phyloP scores from a whole-genome alignment of 1,140 invertebrate species.

The Dinoponera quadriceps region DNA sequence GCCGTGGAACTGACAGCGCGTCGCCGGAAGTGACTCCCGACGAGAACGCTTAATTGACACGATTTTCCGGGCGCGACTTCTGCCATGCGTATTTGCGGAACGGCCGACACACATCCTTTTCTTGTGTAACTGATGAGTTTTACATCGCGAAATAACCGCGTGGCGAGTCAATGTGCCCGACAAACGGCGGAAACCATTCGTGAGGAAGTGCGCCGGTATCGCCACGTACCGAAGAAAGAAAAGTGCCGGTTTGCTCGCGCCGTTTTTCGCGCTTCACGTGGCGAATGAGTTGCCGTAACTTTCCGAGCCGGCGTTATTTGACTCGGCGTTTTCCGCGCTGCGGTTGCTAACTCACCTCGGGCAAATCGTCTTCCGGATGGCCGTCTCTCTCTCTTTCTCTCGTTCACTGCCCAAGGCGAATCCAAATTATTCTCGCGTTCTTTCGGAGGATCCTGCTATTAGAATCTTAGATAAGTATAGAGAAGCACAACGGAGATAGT shows the following conservation, averaged over 20 bases:
- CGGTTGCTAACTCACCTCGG: constrained; percentile 46
- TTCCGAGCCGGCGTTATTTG: constrained; percentile 72
- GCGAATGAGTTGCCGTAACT: constrained; percentile 66
- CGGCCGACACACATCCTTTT: too few species aligned
- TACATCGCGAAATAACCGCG: too few species aligned
- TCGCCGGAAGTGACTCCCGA: not conserved
- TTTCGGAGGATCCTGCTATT: constrained; percentile 27
- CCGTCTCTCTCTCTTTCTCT: not conserved
- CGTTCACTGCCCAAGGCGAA: constrained; percentile 48
- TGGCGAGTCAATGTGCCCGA: too few species aligned
- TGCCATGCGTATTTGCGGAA: too few species aligned
- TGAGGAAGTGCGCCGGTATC: not conserved
- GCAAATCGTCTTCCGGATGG: constrained; percentile 49
- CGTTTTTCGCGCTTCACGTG: constrained; percentile 26
- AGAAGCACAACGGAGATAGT: too few species aligned
- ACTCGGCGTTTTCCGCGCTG: constrained; percentile 67
- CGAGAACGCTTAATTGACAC: not conserved
- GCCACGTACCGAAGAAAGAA: not conserved
- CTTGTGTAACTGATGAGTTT: too few species aligned
- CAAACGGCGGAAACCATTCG: too few species aligned
- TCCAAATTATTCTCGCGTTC: constrained; percentile 59
- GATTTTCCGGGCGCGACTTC: not conserved
- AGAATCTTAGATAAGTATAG: too few species aligned
- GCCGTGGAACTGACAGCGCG: too few species aligned
- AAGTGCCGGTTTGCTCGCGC: not conserved